Percentiles rank a stretch among this genome's conserved stretches.
phyloP scores from a whole-genome alignment of 1,140 invertebrate species.

The Lasioglossum baleicum region DNA sequence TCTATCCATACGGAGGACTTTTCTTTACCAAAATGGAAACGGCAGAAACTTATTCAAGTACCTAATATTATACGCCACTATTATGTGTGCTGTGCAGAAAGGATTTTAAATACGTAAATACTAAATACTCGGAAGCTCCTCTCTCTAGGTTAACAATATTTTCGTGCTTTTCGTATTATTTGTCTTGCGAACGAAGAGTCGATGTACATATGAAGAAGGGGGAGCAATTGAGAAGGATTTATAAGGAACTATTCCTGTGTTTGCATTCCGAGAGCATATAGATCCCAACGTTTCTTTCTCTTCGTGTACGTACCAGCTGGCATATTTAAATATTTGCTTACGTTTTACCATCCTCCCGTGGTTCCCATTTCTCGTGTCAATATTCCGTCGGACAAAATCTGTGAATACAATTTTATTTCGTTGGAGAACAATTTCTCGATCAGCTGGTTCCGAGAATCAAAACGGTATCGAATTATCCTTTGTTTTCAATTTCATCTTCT shows the following conservation, averaged over 20 bases:
- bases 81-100: not conserved
- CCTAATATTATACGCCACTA: too few species aligned
- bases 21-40: too few species aligned
- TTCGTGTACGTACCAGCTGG: not conserved
- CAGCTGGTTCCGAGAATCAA: not conserved
- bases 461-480: not conserved
- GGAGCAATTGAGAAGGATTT: not conserved
- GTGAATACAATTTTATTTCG: not conserved
- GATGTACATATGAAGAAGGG: not conserved
- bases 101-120: not conserved
- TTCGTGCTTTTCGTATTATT: not conserved
- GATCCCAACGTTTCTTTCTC: not conserved
- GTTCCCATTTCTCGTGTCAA: not conserved
- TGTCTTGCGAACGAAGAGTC: not conserved
- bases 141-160: not conserved
- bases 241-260: not conserved
- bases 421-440: not conserved
- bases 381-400: not conserved
- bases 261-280: not conserved
- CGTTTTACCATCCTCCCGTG: not conserved
- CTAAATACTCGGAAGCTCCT: not conserved
- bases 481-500: too few species aligned
- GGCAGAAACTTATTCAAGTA: too few species aligned
- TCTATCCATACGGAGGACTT: too few species aligned
- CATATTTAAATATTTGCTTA: constrained; percentile 1